Base-by-base conservation (phyloP, 2,888 invertebrate genomes). In the Cephalotes varians region DNA sequence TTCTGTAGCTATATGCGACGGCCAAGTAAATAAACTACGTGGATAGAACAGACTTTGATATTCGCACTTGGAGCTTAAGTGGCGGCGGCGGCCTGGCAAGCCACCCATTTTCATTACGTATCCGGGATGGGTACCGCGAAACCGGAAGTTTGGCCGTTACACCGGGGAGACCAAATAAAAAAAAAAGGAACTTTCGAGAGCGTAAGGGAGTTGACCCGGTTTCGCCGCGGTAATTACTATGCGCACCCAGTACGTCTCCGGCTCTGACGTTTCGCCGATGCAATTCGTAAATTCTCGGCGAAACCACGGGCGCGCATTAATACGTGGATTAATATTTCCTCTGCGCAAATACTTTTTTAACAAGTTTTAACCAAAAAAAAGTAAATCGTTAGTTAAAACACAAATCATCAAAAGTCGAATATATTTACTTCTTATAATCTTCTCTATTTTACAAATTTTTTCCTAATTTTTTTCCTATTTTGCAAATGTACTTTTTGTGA, bases 221-320 rank as follows among this genome's bases (percentile, higher is more conserved):
- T 90, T 84, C 58, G 9, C 64, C 62, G 51, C 67, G 79, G 80
- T 89, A 90, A 88, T 90, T 90, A 87, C 89, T 82, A 85, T 72
- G 72, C 72, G 51, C 65, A 64, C 49, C 58, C 37, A 65, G 81
- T 60, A 72, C 72, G 60, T 56, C 73, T 80, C 79, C 72, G 60
- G 56, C 44, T 67, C 65, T 60, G 86, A 84, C 86, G 77, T 85
- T 89, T 88, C 72, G 25, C 82, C 88, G 86, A 87, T 90, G 83
- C 80, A 84, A 87, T 86, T 85, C 85, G 83, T 82, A 74, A 84
- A 88, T 88, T 86, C 81, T 62, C 69, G 49, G n/a, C 49, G 34
- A 79, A 72, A 65, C 74, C 28, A 44, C 64, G 37, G 25, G 51
- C 64, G 49, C 21, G 67, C 69, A 65, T 79, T 79, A 67, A 77